These are phyloP conservation scores for Caenorhabditis doughertyi DNA, from an alignment of 2,888 invertebrate genomes.

Conservation along the genomic window DNA sequence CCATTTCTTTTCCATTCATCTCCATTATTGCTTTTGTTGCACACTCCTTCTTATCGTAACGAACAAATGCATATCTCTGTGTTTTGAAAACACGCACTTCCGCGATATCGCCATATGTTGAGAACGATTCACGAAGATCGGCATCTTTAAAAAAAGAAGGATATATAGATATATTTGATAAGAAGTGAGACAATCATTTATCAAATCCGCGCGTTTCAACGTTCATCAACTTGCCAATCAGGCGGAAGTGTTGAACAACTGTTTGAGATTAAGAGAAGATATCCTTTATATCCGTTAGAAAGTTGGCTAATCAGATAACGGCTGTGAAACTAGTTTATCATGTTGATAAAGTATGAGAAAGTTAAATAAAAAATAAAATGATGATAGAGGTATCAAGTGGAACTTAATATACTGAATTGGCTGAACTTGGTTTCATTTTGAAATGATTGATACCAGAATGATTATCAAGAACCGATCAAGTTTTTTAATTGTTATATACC, in stretches of 20 bases:
- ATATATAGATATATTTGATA: constrained; percentile 7
- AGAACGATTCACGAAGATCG: constrained; percentile 95
- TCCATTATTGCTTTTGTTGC: constrained; percentile 98
- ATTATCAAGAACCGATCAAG: no score
- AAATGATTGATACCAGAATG: no score
- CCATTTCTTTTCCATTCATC: constrained; percentile 88
- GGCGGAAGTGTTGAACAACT: constrained; percentile 37
- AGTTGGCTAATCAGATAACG: constrained; percentile 14
- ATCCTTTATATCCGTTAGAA: constrained; percentile 37
- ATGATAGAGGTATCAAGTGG: neutral
- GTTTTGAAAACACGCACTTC: constrained; percentile 92
- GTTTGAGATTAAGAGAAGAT: constrained; percentile 18
- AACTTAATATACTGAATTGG: no score
- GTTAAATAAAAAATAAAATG: neutral
- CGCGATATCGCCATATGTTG: constrained; percentile 94
- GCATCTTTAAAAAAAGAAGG: constrained; percentile 87
- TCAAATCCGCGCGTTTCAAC: constrained; percentile 38
- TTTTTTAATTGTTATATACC: no score
- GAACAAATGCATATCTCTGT: constrained; percentile 83
- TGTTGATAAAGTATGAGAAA: constrained; percentile 13
- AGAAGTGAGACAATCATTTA: constrained; percentile 38
- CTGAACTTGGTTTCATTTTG: no score
- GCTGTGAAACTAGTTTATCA: neutral
- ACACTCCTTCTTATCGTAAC: constrained; percentile 96
- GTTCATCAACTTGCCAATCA: constrained; percentile 20